phyloP scores from a whole-genome alignment of 2,888 invertebrate species.

The Cephus pulcher region DNA sequence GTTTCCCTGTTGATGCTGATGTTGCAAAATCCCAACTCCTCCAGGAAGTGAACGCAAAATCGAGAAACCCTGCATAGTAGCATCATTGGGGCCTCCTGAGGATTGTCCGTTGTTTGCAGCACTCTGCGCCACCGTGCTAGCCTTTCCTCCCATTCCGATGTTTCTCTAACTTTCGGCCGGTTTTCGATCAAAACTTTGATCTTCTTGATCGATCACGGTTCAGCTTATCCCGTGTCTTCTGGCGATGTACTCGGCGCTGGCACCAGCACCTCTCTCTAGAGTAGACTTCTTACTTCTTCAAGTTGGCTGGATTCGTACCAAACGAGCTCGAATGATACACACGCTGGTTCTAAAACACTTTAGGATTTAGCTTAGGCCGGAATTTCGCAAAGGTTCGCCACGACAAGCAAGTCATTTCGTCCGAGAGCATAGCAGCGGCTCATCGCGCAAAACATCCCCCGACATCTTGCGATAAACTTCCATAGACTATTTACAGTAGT shows the following conservation, averaged over 20 bases:
- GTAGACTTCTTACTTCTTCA: conserved; percentile 2
- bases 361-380: conserved; percentile 52
- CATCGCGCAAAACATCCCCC: conserved; percentile 61
- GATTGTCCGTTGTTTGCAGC: conserved; percentile 74
- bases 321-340: conserved; percentile 28
- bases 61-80: conserved; percentile 73
- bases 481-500: conserved; percentile 11
- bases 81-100: conserved; percentile 77
- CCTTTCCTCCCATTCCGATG: conserved; percentile 82
- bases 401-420: conserved; percentile 59
- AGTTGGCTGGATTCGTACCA: neutral
- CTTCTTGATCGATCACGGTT: neutral
- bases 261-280: neutral
- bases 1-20: conserved; percentile 65
- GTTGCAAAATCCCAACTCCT: conserved; percentile 79
- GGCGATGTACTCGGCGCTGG: neutral
- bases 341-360: conserved; percentile 41
- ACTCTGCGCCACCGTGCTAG: conserved; percentile 76
- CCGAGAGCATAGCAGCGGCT: conserved; percentile 39
- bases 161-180: neutral
- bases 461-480: conserved; percentile 62
- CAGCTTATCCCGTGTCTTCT: neutral
- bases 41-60: conserved; percentile 77
- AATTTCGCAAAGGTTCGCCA: conserved; percentile 48
- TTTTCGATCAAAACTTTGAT: neutral